Evolutionary conservation across 2,888 invertebrate genomes (phyloP), one percentile per base, ranked within the genome.

Genomic region (Ectemnius lituratus): DNA sequence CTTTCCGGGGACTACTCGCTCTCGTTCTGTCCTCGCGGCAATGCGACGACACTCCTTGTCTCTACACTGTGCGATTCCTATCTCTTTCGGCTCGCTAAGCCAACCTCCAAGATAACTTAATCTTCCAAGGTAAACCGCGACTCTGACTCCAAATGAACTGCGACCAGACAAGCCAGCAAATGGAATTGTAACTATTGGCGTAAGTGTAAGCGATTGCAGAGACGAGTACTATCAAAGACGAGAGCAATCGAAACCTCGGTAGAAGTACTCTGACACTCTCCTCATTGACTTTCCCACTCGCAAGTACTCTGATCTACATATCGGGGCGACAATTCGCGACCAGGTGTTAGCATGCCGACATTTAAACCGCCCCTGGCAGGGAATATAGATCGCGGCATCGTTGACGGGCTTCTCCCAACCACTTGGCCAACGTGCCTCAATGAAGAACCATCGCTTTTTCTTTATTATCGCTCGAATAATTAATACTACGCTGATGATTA

Each of bases 81-180:
- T 28, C 64, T 46, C 57, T 56, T 56, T 45, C 59, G 18, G 52
- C 16, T 11, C 20, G 59, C 52, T 16, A 65, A 49, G 62, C 20
- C 63, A 61, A 59, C 37, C 23, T 63, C 18, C 8, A 61, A 73
- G 69, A 74, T 69, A 63, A 60, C 63, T 75, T 75, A 73, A 75
- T 73, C 76, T 65, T 68, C 78, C 73, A 67, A 68, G 70, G 62
- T 73, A 80, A 80, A 80, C 70, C 62, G 64, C 56, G 16, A 8
- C 59, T 47, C 28, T 27, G 62, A 6, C 37, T 37, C 37, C 27
- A 62, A 68, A 72, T 52, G 56, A 68, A 60, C 61, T 28, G 28
- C 59, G 71, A 71, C 46, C 5, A 6, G 37, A 37, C 37, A 37
- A 37, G 8, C 11, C 37, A 11, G 37, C 37, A 37, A 37, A 37